Base-by-base conservation (phyloP, 2,113 vertebrate species). In the Athene cunicularia region DNA sequence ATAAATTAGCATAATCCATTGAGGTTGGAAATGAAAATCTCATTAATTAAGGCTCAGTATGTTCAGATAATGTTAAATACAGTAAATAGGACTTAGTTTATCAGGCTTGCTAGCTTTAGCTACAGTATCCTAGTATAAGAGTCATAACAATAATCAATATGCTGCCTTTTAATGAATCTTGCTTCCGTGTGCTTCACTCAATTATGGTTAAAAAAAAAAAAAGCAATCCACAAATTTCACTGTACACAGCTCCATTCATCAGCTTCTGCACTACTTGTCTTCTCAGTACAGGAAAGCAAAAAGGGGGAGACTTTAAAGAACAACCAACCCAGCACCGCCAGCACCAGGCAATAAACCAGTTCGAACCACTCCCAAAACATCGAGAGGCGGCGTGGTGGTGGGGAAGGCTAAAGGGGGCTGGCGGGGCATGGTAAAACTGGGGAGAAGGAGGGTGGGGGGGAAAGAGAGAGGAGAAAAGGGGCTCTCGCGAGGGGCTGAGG, bases 151-250 rank as follows among this genome's bases (percentile, higher is more conserved):
- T 98, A 95, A 98, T 98, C 98, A 97, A 98, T 98, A 98, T 97
- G 98, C 98, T 98, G 98, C 98, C 98, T 99, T 98, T 98, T 97
- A 98, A 98, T 98, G 98, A 97, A 96, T 96, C 98, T 98, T 98
- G 97, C 98, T 98, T 98, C 98, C 96, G 96, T 91, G 82, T 95
- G 98, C 98, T 98, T 98, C 88, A 95, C 97, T 98, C 97, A 95
- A 80, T 93, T 97, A 91, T 93, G 96, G 97, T 97, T 96, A 86
- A 90, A 92, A 91, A 84, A 22, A 33, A 72, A 88, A 79, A n/a
- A 71, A 97, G 91, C 86, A 95, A 94, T 95, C 98, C 97, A 98
- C 97, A 97, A 97, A 95, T 88, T 80, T 97, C 96, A 96, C 97
- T 95, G 95, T 97, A 94, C 96, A 97, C 96, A 95, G 96, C 97